Conservation (phyloP, 2,113 vertebrate genomes). For the Corythornis vintsioides region DNA sequence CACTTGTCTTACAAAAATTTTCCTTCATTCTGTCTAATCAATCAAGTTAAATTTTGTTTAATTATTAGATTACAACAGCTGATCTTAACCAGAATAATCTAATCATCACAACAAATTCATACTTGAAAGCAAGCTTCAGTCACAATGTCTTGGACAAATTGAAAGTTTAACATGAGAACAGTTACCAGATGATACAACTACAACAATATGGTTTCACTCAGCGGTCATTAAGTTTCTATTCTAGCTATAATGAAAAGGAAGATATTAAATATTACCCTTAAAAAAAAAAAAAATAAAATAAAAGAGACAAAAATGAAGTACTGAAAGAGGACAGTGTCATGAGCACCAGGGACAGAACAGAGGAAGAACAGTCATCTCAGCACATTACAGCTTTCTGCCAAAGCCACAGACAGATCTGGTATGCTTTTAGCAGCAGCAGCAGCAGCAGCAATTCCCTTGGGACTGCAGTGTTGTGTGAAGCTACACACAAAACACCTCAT, state of each 20-base stretch:
- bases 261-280: not conserved
- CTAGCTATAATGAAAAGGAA: not conserved
- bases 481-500: slow-evolving; percentile 1
- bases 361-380: not conserved
- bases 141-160: not conserved
- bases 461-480: not conserved
- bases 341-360: not conserved
- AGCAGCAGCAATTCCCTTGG: slow-evolving; percentile 6
- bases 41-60: slow-evolving; percentile 30
- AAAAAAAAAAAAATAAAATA: not conserved
- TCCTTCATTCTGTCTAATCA: slow-evolving; percentile 37
- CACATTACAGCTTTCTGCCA: slow-evolving; percentile 16
- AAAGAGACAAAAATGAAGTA: not conserved
- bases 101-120: slow-evolving; percentile 13
- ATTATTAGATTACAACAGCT: slow-evolving; percentile 32
- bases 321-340: not conserved
- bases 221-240: slow-evolving; percentile 28
- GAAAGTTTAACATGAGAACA: slow-evolving; percentile 44
- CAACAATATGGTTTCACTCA: not conserved
- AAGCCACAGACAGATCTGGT: slow-evolving; percentile 8
- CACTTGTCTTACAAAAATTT: not conserved
- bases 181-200: not conserved
- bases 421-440: not conserved
- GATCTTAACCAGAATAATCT: slow-evolving; percentile 22
- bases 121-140: slow-evolving; percentile 44